phyloP scores from a whole-genome alignment of 64 coral and sea anemone genomes.

The Acropora tenuis region DNA sequence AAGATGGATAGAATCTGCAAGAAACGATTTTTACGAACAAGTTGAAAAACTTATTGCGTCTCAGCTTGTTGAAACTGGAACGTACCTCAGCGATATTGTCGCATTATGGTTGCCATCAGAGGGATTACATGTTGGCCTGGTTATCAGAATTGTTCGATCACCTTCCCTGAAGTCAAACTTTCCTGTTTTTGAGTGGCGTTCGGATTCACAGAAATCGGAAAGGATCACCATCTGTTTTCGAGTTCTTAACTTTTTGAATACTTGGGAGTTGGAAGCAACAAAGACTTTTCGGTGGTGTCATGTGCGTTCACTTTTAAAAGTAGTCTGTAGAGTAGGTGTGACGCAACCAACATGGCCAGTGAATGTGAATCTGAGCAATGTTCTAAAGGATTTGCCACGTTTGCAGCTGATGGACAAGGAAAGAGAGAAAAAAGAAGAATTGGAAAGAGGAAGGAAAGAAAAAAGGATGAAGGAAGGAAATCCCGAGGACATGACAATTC shows the following conservation, averaged over 20 bases:
- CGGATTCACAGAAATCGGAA: neutral
- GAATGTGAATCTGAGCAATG: no score
- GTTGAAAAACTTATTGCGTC: neutral
- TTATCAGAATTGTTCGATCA: neutral
- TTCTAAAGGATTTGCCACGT: no score
- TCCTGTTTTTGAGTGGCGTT: neutral
- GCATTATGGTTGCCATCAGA: neutral
- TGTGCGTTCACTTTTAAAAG: neutral
- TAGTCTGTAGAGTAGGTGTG: neutral
- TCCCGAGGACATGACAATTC: no score
- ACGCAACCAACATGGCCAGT: no score
- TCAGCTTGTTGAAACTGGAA: neutral
- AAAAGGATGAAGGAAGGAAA: neutral
- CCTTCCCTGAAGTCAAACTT: neutral
- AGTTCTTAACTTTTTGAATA: neutral
- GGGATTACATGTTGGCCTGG: neutral
- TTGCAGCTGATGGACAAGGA: no score
- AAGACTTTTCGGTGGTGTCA: neutral
- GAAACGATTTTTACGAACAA: neutral
- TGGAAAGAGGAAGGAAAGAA: neutral
- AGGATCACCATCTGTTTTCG: neutral
- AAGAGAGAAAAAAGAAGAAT: no score
- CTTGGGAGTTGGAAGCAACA: neutral
- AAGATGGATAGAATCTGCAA: neutral
- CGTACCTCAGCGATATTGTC: neutral